Base-by-base conservation (phyloP, 2,797 vertebrate genomes). In the Ciconia nigra region DNA sequence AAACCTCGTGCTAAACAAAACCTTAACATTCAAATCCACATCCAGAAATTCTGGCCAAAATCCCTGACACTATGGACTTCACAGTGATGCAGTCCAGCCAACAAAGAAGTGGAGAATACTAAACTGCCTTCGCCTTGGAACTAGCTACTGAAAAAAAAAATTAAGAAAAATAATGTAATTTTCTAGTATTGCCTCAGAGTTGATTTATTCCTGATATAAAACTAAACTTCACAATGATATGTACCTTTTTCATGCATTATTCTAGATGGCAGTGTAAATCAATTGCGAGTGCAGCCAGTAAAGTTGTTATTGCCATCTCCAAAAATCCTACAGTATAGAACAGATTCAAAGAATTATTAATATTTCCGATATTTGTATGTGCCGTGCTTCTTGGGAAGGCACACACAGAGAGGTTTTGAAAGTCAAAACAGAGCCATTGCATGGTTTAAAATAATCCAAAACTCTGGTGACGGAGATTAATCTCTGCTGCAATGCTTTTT, bases 261-360 rank as follows among this genome's bases (percentile, higher is more conserved):
- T 95, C 95, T 93, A 94, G 87, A 84, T 94, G 89, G 91, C 93
- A 91, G 85, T 87, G 85, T 95, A 84, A 91, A 96, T 90, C 96
- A 94, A 63, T 81, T 0, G 69, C 63, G 61, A n/a, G 44, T 3
- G 41, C 87, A 93, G 85, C 15, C 95, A 73, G 78, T 89, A 58
- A 94, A 92, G 77, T 87, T 94, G 78, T 94, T 90, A 87, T 67
- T 89, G 91, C 78, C 83, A 57, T 42, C 83, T 72, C 52, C 63
- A 82, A 84, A 97, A 94, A 84, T 44, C 72, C 74, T 46, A 10
- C 67, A 12, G 37, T 35, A 4, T 2, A 5, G 86, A 19, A 80
- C 79, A 87, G 26, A 72, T 17, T 9, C 41, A 47, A 70, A n/a
- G 88, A 63, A 63, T 89, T 77, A 71, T 67, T 79, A 47, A 49